Percentiles rank a stretch among this genome's conserved stretches.
phyloP scores from a whole-genome alignment of 1,140 invertebrate genomes.

The Lethrus apterus region DNA sequence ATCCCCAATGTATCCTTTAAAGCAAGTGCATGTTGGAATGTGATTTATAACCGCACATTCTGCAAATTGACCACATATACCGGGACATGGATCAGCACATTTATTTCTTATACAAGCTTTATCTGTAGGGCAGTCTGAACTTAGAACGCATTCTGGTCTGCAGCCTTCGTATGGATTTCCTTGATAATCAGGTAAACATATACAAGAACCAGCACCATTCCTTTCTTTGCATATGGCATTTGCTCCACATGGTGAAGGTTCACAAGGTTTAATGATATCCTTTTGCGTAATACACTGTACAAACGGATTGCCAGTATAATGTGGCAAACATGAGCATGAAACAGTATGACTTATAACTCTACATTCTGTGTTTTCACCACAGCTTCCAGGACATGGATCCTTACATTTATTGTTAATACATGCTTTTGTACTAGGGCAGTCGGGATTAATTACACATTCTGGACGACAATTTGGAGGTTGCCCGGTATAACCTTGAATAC shows the following conservation, averaged over 20 bases:
- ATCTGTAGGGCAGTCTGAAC: slow-evolving; percentile 68
- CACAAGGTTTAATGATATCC: slow-evolving; percentile 36
- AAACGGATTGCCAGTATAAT: slow-evolving; percentile 72
- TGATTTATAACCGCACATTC: slow-evolving; percentile 74
- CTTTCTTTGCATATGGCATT: slow-evolving; percentile 59
- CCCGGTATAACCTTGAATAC: slow-evolving; percentile 61
- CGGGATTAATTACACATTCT: slow-evolving; percentile 70
- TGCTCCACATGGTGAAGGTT: slow-evolving; percentile 52
- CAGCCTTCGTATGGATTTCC: slow-evolving; percentile 75
- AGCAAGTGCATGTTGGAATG: slow-evolving; percentile 68
- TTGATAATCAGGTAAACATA: slow-evolving; percentile 62
- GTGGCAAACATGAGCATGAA: slow-evolving; percentile 63
- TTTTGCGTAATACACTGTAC: slow-evolving; percentile 48
- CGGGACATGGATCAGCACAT: slow-evolving; percentile 73
- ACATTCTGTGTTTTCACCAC: slow-evolving; percentile 70
- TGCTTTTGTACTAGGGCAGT: slow-evolving; percentile 63
- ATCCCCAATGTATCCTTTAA: slow-evolving; percentile 65
- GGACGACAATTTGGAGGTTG: slow-evolving; percentile 66
- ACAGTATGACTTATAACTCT: slow-evolving; percentile 67
- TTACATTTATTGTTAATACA: slow-evolving; percentile 69
- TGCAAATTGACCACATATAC: slow-evolving; percentile 71
- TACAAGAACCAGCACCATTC: slow-evolving; percentile 60
- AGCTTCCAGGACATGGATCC: slow-evolving; percentile 71
- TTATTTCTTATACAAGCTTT: slow-evolving; percentile 69
- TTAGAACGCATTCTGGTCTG: slow-evolving; percentile 68